These are phyloP conservation scores for Danio jaintianensis DNA, from an alignment of 2,797 vertebrate genomes.

Conservation along the genomic window DNA sequence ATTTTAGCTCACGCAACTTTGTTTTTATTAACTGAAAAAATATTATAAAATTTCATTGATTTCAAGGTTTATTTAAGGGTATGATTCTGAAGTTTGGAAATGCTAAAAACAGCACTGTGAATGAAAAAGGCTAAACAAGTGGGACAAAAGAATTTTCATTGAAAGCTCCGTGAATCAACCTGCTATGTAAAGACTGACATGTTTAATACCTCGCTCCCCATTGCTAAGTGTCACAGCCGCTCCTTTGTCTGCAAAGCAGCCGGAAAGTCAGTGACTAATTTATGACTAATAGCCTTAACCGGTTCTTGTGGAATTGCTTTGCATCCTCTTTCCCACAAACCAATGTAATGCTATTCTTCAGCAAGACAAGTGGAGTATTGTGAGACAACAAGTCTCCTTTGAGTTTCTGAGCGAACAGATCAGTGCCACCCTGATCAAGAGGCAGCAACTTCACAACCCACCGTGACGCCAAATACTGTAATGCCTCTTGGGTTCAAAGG, in stretches of 20 bases:
- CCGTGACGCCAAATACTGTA: constrained; percentile 56
- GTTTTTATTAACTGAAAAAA: too few species aligned
- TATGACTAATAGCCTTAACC: constrained; percentile 52
- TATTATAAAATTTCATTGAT: too few species aligned
- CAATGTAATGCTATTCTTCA: constrained; percentile 43
- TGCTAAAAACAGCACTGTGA: neutral
- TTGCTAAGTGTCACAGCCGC: constrained; percentile 38
- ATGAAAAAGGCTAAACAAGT: neutral
- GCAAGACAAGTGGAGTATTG: constrained; percentile 55
- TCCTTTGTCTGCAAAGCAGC: constrained; percentile 40
- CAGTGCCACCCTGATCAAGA: constrained; percentile 46
- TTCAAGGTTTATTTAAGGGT: too few species aligned
- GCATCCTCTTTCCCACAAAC: constrained; percentile 51
- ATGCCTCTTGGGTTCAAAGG: constrained; percentile 62
- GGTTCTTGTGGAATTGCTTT: constrained; percentile 58
- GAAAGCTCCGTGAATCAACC: neutral
- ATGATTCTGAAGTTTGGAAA: too few species aligned
- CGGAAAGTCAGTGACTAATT: constrained; percentile 49
- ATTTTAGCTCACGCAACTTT: too few species aligned
- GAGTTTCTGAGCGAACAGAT: constrained; percentile 54
- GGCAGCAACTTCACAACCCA: constrained; percentile 50
- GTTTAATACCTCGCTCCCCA: constrained; percentile 21
- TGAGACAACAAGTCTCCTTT: constrained; percentile 51
- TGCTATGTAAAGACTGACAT: constrained; percentile 20
- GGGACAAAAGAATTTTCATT: neutral